Evolutionary conservation across 1,140 invertebrate genomes (phyloP), one percentile per base, ranked within the genome.

Genomic region (Uloborus diversus): DNA sequence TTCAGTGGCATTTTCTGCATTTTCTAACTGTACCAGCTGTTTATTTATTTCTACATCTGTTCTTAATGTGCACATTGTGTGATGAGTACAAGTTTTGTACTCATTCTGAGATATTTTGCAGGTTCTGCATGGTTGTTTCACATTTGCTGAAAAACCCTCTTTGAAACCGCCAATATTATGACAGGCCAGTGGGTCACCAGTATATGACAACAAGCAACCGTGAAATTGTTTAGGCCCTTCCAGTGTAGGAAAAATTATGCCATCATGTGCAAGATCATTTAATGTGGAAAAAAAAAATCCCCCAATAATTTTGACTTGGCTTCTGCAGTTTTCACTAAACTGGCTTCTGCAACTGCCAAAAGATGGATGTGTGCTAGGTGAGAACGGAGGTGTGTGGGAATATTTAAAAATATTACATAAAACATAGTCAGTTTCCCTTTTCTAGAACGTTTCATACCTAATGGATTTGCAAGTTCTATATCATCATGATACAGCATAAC

Each of bases 91-190:
- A 20, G 59, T 30, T 14, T 32, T 20, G 20, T 62, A 62, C 11
- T 62, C 59, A 30, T 28, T 9, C 33, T 28, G 13, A 13, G 59
- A 30, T 17, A 62, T 62, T 32, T 62, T 62, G 59, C 4, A 62
- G 13, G 59, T 62, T 4, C 27, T 25, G 33, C 59, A 62, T 62
- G 27, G 59, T 20, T 62, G 59, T 30, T 62, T 62, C 59, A 62
- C 59, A 7, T 9, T 20, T 30, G 9, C 13, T 9, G 59, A 62
- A 62, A 62, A 62, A 9, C 59, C 59, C 20, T 62, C 59, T 20
- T 62, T 62, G 20, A 62, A 62, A 28, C 59, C 59, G 33, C 59
- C 59, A 9, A 62, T 62, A 30, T 62, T 62, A 20, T 62, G 59
- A 62, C 59, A 62, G 14, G 59, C 59, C 33, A 62, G 7, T 7